Evolutionary conservation across 1,140 invertebrate genomes (phyloP), one percentile per base, ranked within the genome.

Genomic region (Lysiphlebus fabarum): DNA sequence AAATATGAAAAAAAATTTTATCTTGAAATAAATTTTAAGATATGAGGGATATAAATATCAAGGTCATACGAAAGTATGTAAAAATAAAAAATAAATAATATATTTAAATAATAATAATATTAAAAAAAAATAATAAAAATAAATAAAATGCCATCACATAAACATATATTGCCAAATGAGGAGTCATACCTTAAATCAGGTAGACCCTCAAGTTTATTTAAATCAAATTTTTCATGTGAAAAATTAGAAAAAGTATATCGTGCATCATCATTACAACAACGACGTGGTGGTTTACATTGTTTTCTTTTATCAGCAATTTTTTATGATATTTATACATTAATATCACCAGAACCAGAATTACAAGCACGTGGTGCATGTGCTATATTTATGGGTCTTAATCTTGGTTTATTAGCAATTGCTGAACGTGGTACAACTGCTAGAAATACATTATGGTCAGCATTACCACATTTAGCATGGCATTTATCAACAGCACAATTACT

Each of bases 231-330:
- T 63, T 74, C 70, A 38, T 74, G 63, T 61, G 66, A 65, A 1
- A 72, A 74, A 12, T 80, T 91, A 48, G 90, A 92, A 70, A 82
- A 83, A 65, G 80, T 93, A 0, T 93, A 92, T 73, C 84, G 86
- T 61, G 85, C 85, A 42, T 92, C 91, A 70, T 88, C 86, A 44
- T 79, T 87, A 45, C 85, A 88, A 61, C 89, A 91, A 70, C 84
- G 88, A 58, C 85, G 89, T 50, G 82, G 85, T 36, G 89, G 88
- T n/a, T 76, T 92, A n/a, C 84, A 86, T 64, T 88, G 88, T 65
- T 88, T 91, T 70, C 77, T 92, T 1, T 72, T 85, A 10, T 83
- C 86, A 38, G 85, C 88, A 26, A 76, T 89, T 12, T 70, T 90
- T 11, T 86, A 89, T 65, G 87, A 89, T 63, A 69, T 83, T 5